Percentiles rank a stretch among this genome's conserved stretches.
These are phyloP conservation scores for Montipora cactus DNA, from an alignment of 64 coral and sea anemone genomes.

Conservation along the genomic window DNA sequence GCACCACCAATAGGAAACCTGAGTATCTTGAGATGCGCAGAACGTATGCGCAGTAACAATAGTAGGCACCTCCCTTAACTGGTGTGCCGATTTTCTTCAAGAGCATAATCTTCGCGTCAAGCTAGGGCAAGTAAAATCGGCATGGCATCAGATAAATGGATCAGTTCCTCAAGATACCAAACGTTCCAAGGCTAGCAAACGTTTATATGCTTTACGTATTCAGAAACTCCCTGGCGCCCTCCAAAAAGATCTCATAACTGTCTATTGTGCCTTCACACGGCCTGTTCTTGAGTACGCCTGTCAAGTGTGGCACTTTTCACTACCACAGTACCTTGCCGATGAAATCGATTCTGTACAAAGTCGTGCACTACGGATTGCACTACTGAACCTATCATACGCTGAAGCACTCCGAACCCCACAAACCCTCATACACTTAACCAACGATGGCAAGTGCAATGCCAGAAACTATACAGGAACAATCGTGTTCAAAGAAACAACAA, in stretches of 20 bases:
- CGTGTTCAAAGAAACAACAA: slow-evolving; percentile 22
- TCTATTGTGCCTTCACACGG: slow-evolving; percentile 36
- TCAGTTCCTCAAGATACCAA: background rate
- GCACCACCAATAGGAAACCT: too few relatives aligned
- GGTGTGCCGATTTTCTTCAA: background rate
- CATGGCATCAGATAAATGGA: slow-evolving; percentile 18
- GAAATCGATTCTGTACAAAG: slow-evolving; percentile 56
- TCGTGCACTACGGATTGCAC: background rate
- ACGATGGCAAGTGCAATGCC: slow-evolving; percentile 22
- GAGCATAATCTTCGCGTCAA: slow-evolving; percentile 7
- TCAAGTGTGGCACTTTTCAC: slow-evolving; percentile 48
- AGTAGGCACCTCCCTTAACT: too few relatives aligned
- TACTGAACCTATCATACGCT: slow-evolving; percentile 44
- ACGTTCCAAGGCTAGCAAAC: slow-evolving; percentile 60
- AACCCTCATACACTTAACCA: slow-evolving; percentile 17
- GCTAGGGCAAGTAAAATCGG: background rate
- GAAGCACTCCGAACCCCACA: slow-evolving; percentile 30
- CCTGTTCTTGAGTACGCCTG: slow-evolving; percentile 50
- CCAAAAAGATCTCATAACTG: slow-evolving; percentile 42
- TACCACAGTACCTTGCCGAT: slow-evolving; percentile 49
- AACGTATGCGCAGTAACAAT: too few relatives aligned
- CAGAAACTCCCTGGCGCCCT: slow-evolving; percentile 32
- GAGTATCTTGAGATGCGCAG: too few relatives aligned
- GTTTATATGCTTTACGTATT: slow-evolving; percentile 53
- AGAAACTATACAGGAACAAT: slow-evolving; percentile 61